Percentiles rank a stretch among this genome's conserved stretches.
phyloP scores from a whole-genome alignment of 2,113 vertebrate species.

The Pteruthius melanotis region DNA sequence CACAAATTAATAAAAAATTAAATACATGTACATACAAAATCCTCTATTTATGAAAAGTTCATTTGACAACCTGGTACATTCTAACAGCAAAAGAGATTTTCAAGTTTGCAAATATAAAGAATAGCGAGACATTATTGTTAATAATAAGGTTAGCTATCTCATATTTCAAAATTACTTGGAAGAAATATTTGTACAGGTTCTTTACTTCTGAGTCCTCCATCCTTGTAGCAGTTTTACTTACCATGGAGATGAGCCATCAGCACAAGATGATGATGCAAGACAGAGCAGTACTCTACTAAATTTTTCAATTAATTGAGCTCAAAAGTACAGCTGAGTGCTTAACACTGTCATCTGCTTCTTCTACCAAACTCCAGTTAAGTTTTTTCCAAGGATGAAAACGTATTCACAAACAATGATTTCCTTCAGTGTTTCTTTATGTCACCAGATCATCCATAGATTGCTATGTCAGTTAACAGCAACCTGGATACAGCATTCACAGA shows the following conservation, averaged over 20 bases:
- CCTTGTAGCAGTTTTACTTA: not conserved
- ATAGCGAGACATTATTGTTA: not conserved
- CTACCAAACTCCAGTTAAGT: not conserved
- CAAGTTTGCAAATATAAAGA: not conserved
- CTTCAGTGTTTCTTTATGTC: not conserved
- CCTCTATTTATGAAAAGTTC: not conserved
- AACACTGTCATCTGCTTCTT: not conserved
- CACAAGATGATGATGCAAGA: not conserved
- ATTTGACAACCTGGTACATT: not conserved
- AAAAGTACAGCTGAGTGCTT: not conserved
- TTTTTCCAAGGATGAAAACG: not conserved
- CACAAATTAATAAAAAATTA: not conserved
- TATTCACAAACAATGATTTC: not conserved
- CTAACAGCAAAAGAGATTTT: not conserved
- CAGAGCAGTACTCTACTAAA: not conserved
- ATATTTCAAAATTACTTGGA: not conserved
- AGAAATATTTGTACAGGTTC: not conserved
- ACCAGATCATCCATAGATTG: not conserved
- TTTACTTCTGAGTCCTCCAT: not conserved
- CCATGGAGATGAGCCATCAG: not conserved
- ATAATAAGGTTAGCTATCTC: not conserved
- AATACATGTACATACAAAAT: not conserved
- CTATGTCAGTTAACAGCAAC: not conserved
- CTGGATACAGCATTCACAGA: not conserved
- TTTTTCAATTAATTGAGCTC: not conserved